Percentiles rank a stretch among this genome's conserved stretches.
Conservation (phyloP, 2,797 vertebrate genomes). For the Notolepis coatsorum region DNA sequence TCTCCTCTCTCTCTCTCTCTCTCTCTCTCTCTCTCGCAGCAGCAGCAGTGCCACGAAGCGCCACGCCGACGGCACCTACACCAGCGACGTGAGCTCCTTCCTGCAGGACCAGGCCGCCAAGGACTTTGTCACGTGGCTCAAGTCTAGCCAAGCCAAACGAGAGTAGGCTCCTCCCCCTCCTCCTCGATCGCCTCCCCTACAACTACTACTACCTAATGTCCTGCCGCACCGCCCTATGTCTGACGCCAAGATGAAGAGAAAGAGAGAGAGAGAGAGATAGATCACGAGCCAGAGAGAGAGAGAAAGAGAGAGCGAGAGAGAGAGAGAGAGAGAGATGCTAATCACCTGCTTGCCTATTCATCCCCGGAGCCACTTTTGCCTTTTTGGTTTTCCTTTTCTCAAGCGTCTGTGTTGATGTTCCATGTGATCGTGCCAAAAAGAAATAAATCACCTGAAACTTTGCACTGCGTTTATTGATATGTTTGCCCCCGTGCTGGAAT, state of each 20-base stretch:
- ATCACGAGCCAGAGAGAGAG: slow-evolving; percentile 25
- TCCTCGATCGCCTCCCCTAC: slow-evolving; percentile 22
- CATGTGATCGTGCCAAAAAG: slow-evolving; percentile 57
- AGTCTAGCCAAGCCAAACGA: slow-evolving; percentile 90
- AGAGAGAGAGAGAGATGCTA: slow-evolving; percentile 42
- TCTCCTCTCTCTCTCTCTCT: background rate
- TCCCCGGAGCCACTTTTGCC: slow-evolving; percentile 32
- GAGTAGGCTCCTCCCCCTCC: slow-evolving; percentile 87
- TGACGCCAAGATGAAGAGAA: slow-evolving; percentile 53
- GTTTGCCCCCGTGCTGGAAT: slow-evolving; percentile 6
- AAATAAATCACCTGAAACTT: slow-evolving; percentile 80
- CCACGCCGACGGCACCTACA: slow-evolving; percentile 94
- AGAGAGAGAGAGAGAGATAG: slow-evolving; percentile 34
- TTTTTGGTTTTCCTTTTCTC: slow-evolving; percentile 34
- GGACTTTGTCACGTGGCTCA: slow-evolving; percentile 94
- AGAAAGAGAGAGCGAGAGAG: slow-evolving; percentile 26
- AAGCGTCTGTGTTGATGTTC: slow-evolving; percentile 42
- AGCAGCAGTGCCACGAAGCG: slow-evolving; percentile 85
- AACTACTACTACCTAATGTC: slow-evolving; percentile 31
- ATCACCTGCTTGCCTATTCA: slow-evolving; percentile 51
- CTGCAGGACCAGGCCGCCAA: slow-evolving; percentile 93
- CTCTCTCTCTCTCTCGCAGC: no score
- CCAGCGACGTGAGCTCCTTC: slow-evolving; percentile 93
- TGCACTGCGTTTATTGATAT: slow-evolving; percentile 62
- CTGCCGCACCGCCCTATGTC: slow-evolving; percentile 34